Evolutionary conservation across 2,113 vertebrate genomes (phyloP).

Genomic region (Ancistrus triradiatus): DNA sequence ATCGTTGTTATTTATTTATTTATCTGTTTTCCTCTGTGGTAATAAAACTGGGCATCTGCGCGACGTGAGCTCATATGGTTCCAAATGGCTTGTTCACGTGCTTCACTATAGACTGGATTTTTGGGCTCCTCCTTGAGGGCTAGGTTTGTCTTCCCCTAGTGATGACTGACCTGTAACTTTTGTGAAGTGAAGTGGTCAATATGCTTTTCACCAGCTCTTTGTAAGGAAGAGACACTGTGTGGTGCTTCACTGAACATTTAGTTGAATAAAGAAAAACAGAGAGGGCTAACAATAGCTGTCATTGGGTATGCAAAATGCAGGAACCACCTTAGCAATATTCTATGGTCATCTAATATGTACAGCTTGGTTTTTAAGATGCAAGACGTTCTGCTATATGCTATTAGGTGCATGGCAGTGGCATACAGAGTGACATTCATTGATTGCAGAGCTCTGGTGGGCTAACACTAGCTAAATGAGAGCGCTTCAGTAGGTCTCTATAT

Average conservation of each 20-base stretch:
- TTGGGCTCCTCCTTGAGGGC: constrained; percentile 54
- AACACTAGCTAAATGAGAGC: constrained; percentile 52
- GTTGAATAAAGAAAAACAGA: constrained; percentile 14
- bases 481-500: constrained; percentile 37
- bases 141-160: constrained; percentile 74
- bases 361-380: constrained; percentile 12
- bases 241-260: constrained; percentile 54
- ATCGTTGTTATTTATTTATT: background rate
- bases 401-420: constrained; percentile 8
- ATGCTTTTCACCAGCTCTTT: constrained; percentile 70
- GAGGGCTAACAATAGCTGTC: background rate
- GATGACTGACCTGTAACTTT: constrained; percentile 71
- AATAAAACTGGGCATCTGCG: background rate
- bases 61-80: constrained; percentile 6
- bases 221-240: constrained; percentile 67
- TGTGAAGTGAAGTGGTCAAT: constrained; percentile 56
- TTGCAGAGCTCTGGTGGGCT: constrained; percentile 53
- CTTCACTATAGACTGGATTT: constrained; percentile 7
- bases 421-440: constrained; percentile 2
- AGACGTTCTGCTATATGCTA: background rate
- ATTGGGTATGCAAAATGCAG: constrained; percentile 15
- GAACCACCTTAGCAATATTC: background rate
- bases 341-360: too few species aligned
- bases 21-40: background rate
- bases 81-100: background rate